phyloP scores from a whole-genome alignment of 2,888 invertebrate genomes.

The Sarcophaga rosellei region DNA sequence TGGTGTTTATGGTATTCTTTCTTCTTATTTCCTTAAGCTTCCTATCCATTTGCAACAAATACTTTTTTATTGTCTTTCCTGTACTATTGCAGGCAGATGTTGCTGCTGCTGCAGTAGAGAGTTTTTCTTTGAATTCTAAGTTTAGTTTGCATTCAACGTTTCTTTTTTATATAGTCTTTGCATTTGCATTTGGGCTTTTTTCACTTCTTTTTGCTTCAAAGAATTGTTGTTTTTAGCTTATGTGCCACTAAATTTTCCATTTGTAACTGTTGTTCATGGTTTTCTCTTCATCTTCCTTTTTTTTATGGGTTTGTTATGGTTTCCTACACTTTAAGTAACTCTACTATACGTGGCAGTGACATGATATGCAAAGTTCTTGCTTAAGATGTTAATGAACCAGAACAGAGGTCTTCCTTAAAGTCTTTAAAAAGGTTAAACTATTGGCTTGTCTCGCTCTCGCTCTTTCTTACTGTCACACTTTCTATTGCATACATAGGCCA shows the following conservation, averaged over 20 bases:
- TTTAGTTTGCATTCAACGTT: neutral
- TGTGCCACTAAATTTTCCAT: neutral
- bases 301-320: too few relatives aligned
- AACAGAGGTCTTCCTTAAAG: too few relatives aligned
- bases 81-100: neutral
- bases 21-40: neutral
- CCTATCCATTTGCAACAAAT: neutral
- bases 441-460: neutral
- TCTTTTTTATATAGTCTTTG: neutral
- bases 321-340: neutral
- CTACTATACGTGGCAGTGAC: neutral
- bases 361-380: neutral
- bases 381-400: neutral
- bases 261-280: neutral
- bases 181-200: neutral
- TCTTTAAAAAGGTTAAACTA: neutral
- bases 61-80: neutral
- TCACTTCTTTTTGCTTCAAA: neutral
- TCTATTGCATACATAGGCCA: too few relatives aligned
- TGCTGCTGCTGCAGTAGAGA: neutral
- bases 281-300: neutral
- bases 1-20: constrained; percentile 8
- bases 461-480: too few relatives aligned
- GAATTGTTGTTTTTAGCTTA: neutral
- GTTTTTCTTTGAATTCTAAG: neutral